Conservation (phyloP, 1,140 invertebrate genomes). For the Trichonephila clavipes region DNA sequence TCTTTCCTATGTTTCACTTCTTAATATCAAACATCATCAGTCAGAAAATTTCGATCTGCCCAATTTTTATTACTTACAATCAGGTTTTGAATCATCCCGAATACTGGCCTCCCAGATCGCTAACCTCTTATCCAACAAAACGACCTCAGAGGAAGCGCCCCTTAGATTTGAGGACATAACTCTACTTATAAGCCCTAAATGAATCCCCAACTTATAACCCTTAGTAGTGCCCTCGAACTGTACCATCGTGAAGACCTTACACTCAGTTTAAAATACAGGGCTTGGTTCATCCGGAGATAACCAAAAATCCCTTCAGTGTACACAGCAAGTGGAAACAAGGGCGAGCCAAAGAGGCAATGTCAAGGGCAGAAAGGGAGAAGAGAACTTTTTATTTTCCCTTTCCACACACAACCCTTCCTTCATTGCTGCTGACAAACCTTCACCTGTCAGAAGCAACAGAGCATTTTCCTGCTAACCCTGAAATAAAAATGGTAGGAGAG, state of each 20-base stretch:
- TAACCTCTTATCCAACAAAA: not conserved
- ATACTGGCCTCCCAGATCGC: not conserved
- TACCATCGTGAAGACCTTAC: too few relatives aligned
- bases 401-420: not conserved
- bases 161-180: not conserved
- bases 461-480: conserved; percentile 52
- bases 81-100: too few relatives aligned
- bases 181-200: not conserved
- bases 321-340: not conserved
- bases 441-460: conserved; percentile 58
- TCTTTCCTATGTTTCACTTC: too few relatives aligned
- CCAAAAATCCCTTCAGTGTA: too few relatives aligned
- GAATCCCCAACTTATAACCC: not conserved
- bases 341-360: not conserved
- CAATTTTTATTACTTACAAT: too few relatives aligned
- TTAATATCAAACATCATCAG: too few relatives aligned
- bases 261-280: not conserved
- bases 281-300: not conserved
- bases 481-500: not conserved
- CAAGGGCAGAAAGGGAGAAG: conserved; percentile 19
- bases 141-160: not conserved
- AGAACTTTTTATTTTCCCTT: conserved; percentile 9
- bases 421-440: conserved; percentile 31
- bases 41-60: too few relatives aligned
- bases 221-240: not conserved